These are phyloP conservation scores for Aradophagus sp. DNA, from an alignment of 1,140 invertebrate species.

Conservation along the genomic window DNA sequence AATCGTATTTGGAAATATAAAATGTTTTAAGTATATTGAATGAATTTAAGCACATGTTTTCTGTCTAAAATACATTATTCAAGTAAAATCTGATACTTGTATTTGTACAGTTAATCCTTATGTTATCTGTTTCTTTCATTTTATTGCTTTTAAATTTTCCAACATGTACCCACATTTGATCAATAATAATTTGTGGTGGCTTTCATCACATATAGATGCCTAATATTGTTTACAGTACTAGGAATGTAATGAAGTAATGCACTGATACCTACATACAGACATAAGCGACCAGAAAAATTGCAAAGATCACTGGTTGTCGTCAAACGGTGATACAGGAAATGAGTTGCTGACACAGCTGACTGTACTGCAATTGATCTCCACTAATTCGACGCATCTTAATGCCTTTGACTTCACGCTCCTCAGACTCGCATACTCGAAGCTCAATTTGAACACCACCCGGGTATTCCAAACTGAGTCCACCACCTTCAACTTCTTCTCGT, in stretches of 20 bases:
- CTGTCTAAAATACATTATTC: too few relatives aligned
- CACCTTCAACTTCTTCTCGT: conserved; percentile 69
- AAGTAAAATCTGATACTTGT: too few relatives aligned
- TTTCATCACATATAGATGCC: conserved; percentile 51
- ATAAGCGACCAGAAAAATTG: conserved; percentile 50
- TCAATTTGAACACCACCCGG: conserved; percentile 92
- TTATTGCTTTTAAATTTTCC: too few relatives aligned
- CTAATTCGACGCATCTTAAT: conserved; percentile 93
- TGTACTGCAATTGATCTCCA: conserved; percentile 92
- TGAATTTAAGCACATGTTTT: too few relatives aligned
- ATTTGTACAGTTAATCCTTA: too few relatives aligned
- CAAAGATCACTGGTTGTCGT: conserved; percentile 69
- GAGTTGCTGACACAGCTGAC: conserved; percentile 91
- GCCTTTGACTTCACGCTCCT: conserved; percentile 84
- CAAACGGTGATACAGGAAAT: conserved; percentile 90
- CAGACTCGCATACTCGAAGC: conserved; percentile 86
- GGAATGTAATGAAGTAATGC: conserved; percentile 71
- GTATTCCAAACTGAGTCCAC: conserved; percentile 82
- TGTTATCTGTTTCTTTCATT: too few relatives aligned
- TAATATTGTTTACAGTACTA: conserved; percentile 63
- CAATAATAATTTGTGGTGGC: not conserved
- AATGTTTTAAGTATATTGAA: too few relatives aligned
- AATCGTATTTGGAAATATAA: too few relatives aligned
- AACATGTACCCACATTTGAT: conserved; percentile 9
- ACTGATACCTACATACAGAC: conserved; percentile 56